Conservation (phyloP, 2,888 invertebrate species). For the Aphodius granarius region DNA sequence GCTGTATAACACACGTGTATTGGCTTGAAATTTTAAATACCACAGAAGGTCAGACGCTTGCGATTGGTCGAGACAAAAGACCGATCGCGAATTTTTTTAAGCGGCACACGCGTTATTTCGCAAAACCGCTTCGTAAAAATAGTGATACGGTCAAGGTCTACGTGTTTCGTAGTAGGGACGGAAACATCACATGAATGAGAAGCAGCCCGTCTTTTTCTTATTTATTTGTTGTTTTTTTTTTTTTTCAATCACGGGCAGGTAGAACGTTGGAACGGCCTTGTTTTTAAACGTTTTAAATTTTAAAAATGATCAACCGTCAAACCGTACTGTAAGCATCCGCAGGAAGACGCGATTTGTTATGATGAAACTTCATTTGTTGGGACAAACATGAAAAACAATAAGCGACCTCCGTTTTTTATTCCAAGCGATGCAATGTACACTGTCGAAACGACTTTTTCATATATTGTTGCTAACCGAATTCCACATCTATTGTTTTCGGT, state of each 20-base stretch:
- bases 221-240: not conserved
- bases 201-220: no score
- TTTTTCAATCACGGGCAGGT: not conserved
- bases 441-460: not conserved
- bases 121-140: conserved; percentile 19
- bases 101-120: not conserved
- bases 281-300: not conserved
- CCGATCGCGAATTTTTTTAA: not conserved
- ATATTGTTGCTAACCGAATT: not conserved
- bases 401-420: not conserved
- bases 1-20: conserved; percentile 21
- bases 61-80: not conserved
- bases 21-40: conserved; percentile 28
- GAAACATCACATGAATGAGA: not conserved
- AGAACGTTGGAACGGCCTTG: not conserved
- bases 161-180: not conserved
- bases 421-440: not conserved
- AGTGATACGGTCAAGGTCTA: conserved; percentile 26
- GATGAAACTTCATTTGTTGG: not conserved
- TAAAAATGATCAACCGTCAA: not conserved
- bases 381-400: not conserved
- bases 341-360: not conserved
- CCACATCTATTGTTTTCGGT: not conserved
- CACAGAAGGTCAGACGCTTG: conserved; percentile 27
- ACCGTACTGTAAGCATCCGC: not conserved